A percentile compares a stretch with the other conserved stretches of the same genome.
These are phyloP conservation scores for Andricus curvator DNA, from an alignment of 2,888 invertebrate genomes.

Conservation along the genomic window DNA sequence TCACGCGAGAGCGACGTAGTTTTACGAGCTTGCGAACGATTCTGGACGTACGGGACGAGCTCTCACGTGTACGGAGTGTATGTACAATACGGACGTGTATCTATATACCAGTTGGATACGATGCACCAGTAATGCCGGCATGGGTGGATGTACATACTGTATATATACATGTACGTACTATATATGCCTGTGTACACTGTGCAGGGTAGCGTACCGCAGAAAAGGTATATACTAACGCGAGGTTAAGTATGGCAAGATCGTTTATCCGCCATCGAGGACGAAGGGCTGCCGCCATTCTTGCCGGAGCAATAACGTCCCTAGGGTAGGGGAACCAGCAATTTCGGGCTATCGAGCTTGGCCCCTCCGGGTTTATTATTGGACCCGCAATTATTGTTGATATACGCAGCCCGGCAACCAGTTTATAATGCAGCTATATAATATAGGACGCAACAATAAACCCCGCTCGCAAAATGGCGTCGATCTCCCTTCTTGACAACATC, in stretches of 20 bases:
- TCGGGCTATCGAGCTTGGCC: conserved; percentile 77
- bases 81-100: conserved; percentile 32
- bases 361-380: conserved; percentile 78
- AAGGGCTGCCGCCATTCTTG: conserved; percentile 69
- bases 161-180: conserved; percentile 43
- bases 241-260: conserved; percentile 70
- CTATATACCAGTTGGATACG: neutral
- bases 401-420: conserved; percentile 68
- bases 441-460: conserved; percentile 71
- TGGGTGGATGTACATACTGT: conserved; percentile 3
- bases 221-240: conserved; percentile 50
- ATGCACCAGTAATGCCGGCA: conserved; percentile 3
- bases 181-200: neutral
- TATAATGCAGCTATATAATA: conserved; percentile 63
- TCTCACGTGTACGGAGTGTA: conserved; percentile 2
- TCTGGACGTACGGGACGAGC: conserved; percentile 38
- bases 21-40: conserved; percentile 67
- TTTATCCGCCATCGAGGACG: conserved; percentile 76
- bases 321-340: conserved; percentile 77
- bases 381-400: conserved; percentile 78
- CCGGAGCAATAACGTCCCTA: conserved; percentile 56
- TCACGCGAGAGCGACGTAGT: conserved; percentile 67
- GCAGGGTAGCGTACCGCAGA: conserved; percentile 22
- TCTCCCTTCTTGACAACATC: conserved; percentile 29
- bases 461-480: conserved; percentile 70